Percentiles rank a stretch among this genome's conserved stretches.
Evolutionary conservation across 2,113 vertebrate species (phyloP).

Genomic region (Apteryx mantelli): DNA sequence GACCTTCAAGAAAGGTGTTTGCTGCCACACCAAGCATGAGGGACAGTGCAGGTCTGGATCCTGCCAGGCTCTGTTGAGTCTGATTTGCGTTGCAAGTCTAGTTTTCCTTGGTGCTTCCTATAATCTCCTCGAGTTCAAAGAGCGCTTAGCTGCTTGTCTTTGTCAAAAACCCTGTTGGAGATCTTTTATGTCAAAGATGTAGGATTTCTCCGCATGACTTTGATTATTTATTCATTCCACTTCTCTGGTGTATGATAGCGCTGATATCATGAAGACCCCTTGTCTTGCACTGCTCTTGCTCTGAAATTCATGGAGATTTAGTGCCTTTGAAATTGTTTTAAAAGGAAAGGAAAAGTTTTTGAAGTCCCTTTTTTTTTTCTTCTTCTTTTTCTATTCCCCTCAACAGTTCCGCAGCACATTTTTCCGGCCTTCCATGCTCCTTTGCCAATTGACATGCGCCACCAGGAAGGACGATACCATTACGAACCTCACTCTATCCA

Average conservation of each 20-base stretch:
- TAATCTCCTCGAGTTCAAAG: conserved; percentile 92
- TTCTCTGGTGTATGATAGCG: conserved; percentile 87
- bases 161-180: conserved; percentile 92
- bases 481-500: conserved; percentile 95
- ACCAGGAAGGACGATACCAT: conserved; percentile 98
- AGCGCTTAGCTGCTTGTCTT: conserved; percentile 91
- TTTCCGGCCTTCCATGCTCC: conserved; percentile 94
- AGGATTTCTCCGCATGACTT: conserved; percentile 90
- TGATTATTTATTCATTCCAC: conserved; percentile 97
- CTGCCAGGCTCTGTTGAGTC: conserved; percentile 81
- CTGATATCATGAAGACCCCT: conserved; percentile 81
- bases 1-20: conserved; percentile 56
- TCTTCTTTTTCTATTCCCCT: conserved; percentile 57
- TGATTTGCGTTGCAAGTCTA: conserved; percentile 78
- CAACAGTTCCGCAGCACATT: conserved; percentile 89
- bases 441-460: conserved; percentile 95
- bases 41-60: conserved; percentile 55
- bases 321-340: conserved; percentile 83
- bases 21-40: conserved; percentile 46
- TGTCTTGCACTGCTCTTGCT: conserved; percentile 82
- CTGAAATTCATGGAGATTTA: conserved; percentile 87
- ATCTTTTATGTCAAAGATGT: conserved; percentile 95
- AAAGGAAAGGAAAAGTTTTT: conserved; percentile 78
- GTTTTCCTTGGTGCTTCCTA: conserved; percentile 81
- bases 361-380: conserved; percentile 73